Evolutionary conservation across 2,113 vertebrate genomes (phyloP).

Genomic region (Indicator indicator): DNA sequence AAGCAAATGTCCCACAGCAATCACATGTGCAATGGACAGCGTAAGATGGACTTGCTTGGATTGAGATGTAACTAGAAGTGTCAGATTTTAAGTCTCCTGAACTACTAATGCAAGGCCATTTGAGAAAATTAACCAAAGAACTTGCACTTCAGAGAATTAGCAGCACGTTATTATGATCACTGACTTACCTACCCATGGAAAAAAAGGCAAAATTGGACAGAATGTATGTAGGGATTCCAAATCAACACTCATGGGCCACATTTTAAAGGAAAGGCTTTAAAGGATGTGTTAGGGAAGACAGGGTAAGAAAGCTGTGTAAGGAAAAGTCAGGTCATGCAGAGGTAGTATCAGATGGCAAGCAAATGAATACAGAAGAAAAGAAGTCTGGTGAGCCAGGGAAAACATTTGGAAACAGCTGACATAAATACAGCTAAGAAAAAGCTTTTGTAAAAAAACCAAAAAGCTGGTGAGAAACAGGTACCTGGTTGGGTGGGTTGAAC

Average conservation of each 20-base stretch:
- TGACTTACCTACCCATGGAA: not conserved
- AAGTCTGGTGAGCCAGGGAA: not conserved
- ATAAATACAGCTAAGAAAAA: not conserved
- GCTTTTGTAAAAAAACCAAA: not conserved
- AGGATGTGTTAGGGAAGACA: not conserved
- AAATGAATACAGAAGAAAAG: not conserved
- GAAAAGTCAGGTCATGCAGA: not conserved
- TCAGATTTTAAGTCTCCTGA: not conserved
- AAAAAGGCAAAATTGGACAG: not conserved
- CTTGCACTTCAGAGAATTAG: not conserved
- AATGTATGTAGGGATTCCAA: not conserved
- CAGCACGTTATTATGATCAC: not conserved
- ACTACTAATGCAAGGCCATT: not conserved
- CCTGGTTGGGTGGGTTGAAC: not conserved
- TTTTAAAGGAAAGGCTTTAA: not conserved
- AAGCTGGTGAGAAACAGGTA: not conserved
- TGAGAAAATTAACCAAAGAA: not conserved
- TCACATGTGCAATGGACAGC: accelerated
- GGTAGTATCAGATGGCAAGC: not conserved
- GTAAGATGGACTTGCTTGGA: not conserved
- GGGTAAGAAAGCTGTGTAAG: not conserved
- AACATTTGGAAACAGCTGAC: not conserved
- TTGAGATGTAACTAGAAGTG: not conserved
- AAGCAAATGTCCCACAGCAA: not conserved
- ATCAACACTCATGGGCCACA: accelerated